Evolutionary conservation across 2,797 vertebrate genomes (phyloP), one percentile per base, ranked within the genome.

Genomic region (Crenichthys baileyi): DNA sequence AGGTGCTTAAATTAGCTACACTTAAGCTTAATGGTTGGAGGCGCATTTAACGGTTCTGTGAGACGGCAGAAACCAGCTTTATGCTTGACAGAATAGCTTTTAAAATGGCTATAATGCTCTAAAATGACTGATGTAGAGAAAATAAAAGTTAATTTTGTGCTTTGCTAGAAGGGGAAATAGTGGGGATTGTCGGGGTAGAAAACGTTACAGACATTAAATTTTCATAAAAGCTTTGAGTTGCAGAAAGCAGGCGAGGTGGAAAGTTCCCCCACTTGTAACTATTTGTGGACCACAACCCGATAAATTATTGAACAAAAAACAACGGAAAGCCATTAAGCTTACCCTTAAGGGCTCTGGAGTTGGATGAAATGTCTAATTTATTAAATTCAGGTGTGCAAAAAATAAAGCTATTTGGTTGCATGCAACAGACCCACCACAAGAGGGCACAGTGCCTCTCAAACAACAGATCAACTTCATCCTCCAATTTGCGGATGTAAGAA

Each of bases 261-360:
- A 70, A 31, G 44, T 36, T 75, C 63, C 74, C 50, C 75, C 48
- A 26, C 79, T 84, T 41, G 3, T 50, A 2, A 67, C 85, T 92
- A 92, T 93, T 93, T 91, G 24, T 83, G 81, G 86, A 56, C 58
- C 60, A 63, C 48, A 60, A 75, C 44, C 26, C 4, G 74, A 89
- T 92, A 24, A 12, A 94, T 92, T 85, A 94, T 93, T 93, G 44
- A 94, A 56, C 68, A 24, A 70, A 31, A 36, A 53, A 26, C 24
- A 68, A 75, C 12, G 20, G 13, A 26, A 81, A 58, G 72, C 82
- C 87, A 87, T 87, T 89, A 85, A 83, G 84, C 76, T 88, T 76
- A 83, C 77, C 80, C 73, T 16, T 5, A 63, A 53, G 60, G 51
- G 53, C 72, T 70, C 68, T 63, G 74, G 76, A 83, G 76, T 51